These are phyloP conservation scores for Oscheius sp. DNA, from an alignment of 2,888 invertebrate genomes.

Conservation along the genomic window DNA sequence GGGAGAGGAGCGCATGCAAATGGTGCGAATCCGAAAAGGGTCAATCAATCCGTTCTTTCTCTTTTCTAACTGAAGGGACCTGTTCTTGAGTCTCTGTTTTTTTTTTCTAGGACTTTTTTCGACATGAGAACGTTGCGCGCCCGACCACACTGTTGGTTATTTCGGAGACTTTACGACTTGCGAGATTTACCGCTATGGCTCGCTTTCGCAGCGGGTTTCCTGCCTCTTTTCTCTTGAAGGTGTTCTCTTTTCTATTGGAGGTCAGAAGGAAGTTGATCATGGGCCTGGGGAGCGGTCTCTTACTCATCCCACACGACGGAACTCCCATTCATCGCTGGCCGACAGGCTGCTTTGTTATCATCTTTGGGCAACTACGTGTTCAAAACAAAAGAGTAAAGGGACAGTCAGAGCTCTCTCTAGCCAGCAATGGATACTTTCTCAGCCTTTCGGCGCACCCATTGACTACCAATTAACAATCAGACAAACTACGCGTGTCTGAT, in stretches of 20 bases:
- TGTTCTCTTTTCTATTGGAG: not conserved
- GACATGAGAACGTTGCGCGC: conserved; percentile 33
- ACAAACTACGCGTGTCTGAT: conserved; percentile 4
- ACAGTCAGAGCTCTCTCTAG: too few species aligned
- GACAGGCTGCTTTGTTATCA: not conserved
- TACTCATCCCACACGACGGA: conserved; percentile 9
- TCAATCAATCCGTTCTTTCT: conserved; percentile 10
- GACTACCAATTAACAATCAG: conserved; percentile 22
- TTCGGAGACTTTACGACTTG: conserved; percentile 28
- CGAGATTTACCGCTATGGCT: conserved; percentile 37
- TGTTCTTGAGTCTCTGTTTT: not conserved
- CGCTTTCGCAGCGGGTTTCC: conserved; percentile 30
- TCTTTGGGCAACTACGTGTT: too few species aligned
- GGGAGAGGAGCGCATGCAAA: conserved; percentile 33
- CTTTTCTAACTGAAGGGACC: not conserved
- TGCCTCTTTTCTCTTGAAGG: not conserved
- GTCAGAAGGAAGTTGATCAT: conserved; percentile 16
- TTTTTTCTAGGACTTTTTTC: conserved; percentile 28
- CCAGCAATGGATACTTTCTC: too few species aligned
- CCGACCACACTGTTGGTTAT: conserved; percentile 36
- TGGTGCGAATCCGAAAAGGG: conserved; percentile 34
- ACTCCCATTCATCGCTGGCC: not conserved
- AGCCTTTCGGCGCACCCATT: not conserved
- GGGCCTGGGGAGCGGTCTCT: not conserved
- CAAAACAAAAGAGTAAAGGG: too few species aligned